Base-by-base conservation (phyloP, 2,113 vertebrate species). In the Mandrillus leucophaeus region DNA sequence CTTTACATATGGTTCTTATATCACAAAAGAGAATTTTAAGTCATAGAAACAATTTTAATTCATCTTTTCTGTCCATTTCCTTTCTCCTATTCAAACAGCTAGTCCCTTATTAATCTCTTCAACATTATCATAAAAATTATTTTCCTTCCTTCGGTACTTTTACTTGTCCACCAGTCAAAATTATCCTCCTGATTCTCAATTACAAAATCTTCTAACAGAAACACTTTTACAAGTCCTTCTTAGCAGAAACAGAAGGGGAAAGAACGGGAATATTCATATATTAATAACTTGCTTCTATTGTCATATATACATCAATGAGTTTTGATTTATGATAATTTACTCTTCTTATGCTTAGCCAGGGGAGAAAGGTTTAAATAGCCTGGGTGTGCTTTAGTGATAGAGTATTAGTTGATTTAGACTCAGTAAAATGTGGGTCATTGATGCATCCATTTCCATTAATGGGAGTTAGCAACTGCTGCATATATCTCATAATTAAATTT, bases 281-380 rank as follows among this genome's bases (percentile, higher is more conserved):
- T 73, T 89, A 66, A 43, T 93, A 82, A 55, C 73, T 45, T 92
- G 9, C 17, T 73, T 92, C 55, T 87, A 17, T 55, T 70, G 78
- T 95, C 83, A 96, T 48, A 18, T 38, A 38, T 64, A 76, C 52
- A 96, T 79, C 40, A 32, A 17, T 93, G 90, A 68, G 76, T 40
- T 97, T 98, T 96, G 59, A 59, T 87, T 87, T 95, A 70, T 96
- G 66, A 94, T 94, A 90, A 95, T 97, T 97, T 96, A 23, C 27
- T 35, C 12, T 91, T 96, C 75, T 93, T 96, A 64, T 96, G 84
- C 68, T 92, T 97, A 95, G 45, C 88, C n/a, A 86, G 55, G 50
- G 50, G 48, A 92, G 66, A 95, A 97, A 83, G 10, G 25, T 92
- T 97, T 96, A 96, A 96, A 97, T 86, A 95, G 72, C 90, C 73